Percentiles rank a stretch among this genome's conserved stretches.
Conservation (phyloP, 2,797 vertebrate genomes). For the Prionace glauca region DNA sequence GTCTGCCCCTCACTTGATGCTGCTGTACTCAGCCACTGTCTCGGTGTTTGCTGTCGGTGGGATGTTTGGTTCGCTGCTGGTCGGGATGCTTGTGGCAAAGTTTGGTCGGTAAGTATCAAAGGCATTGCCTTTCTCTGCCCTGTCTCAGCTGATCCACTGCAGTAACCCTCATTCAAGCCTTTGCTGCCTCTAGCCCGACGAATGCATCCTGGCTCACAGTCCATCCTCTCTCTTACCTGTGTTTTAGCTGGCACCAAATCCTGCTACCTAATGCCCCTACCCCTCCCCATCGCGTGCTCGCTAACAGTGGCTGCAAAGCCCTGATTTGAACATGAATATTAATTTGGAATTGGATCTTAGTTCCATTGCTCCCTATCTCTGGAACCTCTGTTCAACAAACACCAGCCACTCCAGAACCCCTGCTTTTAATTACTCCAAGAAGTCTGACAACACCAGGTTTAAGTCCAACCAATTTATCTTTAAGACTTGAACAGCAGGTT, state of each 20-base stretch:
- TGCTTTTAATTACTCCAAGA: too few species aligned
- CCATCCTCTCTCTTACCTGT: background rate
- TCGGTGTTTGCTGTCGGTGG: conserved; percentile 31
- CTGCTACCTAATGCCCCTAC: background rate
- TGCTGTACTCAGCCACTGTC: conserved; percentile 20
- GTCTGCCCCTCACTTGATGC: background rate
- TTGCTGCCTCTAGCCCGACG: background rate
- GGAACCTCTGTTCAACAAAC: background rate
- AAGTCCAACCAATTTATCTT: too few species aligned
- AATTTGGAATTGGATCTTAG: too few species aligned
- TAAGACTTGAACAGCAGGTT: too few species aligned
- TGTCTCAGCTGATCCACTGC: background rate
- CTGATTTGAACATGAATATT: background rate
- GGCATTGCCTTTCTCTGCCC: background rate
- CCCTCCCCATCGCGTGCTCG: background rate
- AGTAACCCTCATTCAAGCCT: background rate
- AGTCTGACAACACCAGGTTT: too few species aligned
- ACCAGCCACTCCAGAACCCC: background rate
- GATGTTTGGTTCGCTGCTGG: background rate
- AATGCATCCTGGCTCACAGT: background rate
- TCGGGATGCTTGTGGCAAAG: conserved; percentile 23
- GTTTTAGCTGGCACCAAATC: background rate
- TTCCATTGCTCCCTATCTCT: background rate
- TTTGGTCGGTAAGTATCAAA: conserved; percentile 10
- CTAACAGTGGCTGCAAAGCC: background rate